Evolutionary conservation across 1,140 invertebrate species (phyloP).

Genomic region (Acromyrmex echinatior): DNA sequence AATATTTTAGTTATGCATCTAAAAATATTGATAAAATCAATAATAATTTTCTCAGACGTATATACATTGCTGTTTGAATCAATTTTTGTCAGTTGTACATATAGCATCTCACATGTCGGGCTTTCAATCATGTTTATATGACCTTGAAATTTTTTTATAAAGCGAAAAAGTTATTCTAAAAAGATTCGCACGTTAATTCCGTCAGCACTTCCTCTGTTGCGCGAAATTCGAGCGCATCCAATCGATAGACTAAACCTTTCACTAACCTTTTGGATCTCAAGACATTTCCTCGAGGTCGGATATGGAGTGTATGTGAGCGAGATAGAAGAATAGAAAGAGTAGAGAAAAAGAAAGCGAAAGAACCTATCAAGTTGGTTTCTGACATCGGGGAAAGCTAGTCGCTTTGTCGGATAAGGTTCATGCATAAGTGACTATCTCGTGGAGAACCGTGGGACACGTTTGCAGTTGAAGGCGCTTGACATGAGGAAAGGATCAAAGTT

Average conservation of each 20-base stretch:
- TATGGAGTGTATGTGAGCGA: conserved; percentile 17
- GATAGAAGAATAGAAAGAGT: conserved; percentile 21
- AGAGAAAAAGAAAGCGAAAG: conserved; percentile 38
- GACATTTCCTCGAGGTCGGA: conserved; percentile 70
- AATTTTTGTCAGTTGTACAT: background rate
- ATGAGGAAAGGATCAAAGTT: conserved; percentile 57
- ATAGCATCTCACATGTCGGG: background rate
- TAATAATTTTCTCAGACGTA: background rate
- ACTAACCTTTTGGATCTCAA: conserved; percentile 78
- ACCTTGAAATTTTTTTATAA: conserved; percentile 18
- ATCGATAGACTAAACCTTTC: conserved; percentile 73
- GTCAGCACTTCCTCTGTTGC: background rate
- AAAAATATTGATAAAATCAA: background rate
- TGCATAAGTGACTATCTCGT: conserved; percentile 38
- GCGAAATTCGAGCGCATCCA: conserved; percentile 47
- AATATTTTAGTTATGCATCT: background rate
- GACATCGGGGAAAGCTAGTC: conserved; percentile 68
- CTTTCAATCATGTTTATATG: background rate
- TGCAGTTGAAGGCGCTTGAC: conserved; percentile 56
- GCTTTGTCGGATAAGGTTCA: conserved; percentile 55
- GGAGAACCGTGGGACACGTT: conserved; percentile 67
- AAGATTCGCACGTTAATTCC: background rate
- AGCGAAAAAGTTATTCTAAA: background rate
- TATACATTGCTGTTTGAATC: background rate
- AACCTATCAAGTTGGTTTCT: conserved; percentile 15